A percentile compares a stretch with the other conserved stretches of the same genome.
Evolutionary conservation across 2,888 invertebrate genomes (phyloP).

Genomic region (Taphrorychus bicolor): DNA sequence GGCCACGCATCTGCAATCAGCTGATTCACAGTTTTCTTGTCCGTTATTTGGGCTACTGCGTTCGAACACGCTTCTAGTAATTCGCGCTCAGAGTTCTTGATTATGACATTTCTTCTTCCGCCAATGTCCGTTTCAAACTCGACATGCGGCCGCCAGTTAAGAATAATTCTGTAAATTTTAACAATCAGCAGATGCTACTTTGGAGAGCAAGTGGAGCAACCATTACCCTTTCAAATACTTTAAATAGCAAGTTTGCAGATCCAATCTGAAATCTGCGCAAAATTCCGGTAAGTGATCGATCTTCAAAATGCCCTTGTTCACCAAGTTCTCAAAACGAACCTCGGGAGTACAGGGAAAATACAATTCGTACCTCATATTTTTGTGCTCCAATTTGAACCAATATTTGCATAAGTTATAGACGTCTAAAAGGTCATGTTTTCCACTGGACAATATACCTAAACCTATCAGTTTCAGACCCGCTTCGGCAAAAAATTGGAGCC

Average conservation of each 20-base stretch:
- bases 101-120: conserved; percentile 46
- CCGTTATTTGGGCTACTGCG: conserved; percentile 52
- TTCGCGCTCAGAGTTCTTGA: conserved; percentile 48
- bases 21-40: conserved; percentile 50
- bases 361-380: conserved; percentile 44
- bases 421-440: conserved; percentile 37
- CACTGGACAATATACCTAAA: conserved; percentile 38
- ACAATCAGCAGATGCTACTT: not conserved
- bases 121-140: conserved; percentile 46
- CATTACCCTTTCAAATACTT: conserved; percentile 44
- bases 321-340: conserved; percentile 46
- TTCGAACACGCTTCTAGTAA: conserved; percentile 54
- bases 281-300: conserved; percentile 58
- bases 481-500: conserved; percentile 46
- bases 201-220: not conserved
- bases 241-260: conserved; percentile 46
- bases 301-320: conserved; percentile 43
- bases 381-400: conserved; percentile 48
- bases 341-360: conserved; percentile 47
- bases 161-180: conserved; percentile 35
- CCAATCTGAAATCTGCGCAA: conserved; percentile 59
- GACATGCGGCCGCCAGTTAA: conserved; percentile 60
- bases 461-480: conserved; percentile 46
- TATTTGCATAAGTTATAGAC: conserved; percentile 47
- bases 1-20: conserved; percentile 50